Evolutionary conservation across 2,797 vertebrate species (phyloP).

Genomic region (Chrosomus eos): DNA sequence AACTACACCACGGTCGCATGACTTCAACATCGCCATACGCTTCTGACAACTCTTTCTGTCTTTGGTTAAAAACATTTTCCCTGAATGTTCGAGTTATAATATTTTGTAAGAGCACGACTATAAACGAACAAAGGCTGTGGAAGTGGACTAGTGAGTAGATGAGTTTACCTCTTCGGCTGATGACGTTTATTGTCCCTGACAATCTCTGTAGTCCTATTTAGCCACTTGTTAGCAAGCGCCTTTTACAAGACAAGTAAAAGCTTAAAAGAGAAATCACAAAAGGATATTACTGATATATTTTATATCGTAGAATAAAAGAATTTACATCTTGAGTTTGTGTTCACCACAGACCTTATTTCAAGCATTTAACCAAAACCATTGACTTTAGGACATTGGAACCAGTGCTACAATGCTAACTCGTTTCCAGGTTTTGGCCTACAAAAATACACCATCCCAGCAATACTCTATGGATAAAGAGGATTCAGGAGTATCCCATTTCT

Average conservation of each 20-base stretch:
- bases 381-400: not conserved
- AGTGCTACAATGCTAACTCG: not conserved
- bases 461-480: not conserved
- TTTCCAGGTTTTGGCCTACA: not conserved
- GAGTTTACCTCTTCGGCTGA: not conserved
- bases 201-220: not conserved
- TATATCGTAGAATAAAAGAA: not conserved
- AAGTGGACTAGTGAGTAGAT: not conserved
- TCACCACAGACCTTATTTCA: not conserved
- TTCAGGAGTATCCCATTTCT: conserved; percentile 9
- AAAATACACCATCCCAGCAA: not conserved
- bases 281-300: not conserved
- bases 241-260: not conserved
- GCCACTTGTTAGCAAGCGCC: not conserved
- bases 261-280: not conserved
- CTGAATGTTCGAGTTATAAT: not conserved
- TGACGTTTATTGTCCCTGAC: not conserved
- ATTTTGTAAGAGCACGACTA: not conserved
- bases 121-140: not conserved
- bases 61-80: not conserved
- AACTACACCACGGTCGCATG: not conserved
- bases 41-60: not conserved
- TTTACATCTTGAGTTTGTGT: not conserved
- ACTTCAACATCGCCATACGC: not conserved
- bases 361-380: not conserved